A percentile compares a stretch with the other conserved stretches of the same genome.
phyloP scores from a whole-genome alignment of 2,113 vertebrate species.

The Tupaia chinensis region DNA sequence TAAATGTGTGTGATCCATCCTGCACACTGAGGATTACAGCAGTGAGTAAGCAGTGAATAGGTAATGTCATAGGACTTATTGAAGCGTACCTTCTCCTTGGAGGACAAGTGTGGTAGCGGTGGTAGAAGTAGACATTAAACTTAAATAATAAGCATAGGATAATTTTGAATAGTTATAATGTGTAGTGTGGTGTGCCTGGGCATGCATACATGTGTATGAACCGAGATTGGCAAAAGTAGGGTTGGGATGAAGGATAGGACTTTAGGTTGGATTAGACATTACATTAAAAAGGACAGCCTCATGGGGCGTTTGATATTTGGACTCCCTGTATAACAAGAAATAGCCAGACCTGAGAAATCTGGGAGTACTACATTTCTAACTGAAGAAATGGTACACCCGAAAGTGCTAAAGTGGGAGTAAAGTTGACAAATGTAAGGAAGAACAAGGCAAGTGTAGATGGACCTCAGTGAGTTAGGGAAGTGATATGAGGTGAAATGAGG shows the following conservation, averaged over 20 bases:
- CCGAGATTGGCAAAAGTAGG: neutral
- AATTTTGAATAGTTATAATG: neutral
- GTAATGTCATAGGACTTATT: neutral
- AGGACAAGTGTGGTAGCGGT: neutral
- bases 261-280: neutral
- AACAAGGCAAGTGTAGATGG: neutral
- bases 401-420: neutral
- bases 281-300: neutral
- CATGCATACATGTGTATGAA: neutral
- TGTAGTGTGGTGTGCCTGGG: neutral
- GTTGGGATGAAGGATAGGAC: neutral
- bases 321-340: neutral
- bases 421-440: neutral
- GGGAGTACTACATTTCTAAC: neutral
- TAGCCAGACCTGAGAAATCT: neutral
- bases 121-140: neutral
- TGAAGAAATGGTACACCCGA: neutral
- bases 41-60: neutral
- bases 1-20: neutral
- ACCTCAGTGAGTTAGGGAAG: neutral
- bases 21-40: neutral
- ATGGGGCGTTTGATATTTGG: neutral
- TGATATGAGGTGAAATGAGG: neutral
- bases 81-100: neutral
- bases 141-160: neutral